Conservation (phyloP, 2,888 invertebrate species). For the Drosophila mimetica region DNA sequence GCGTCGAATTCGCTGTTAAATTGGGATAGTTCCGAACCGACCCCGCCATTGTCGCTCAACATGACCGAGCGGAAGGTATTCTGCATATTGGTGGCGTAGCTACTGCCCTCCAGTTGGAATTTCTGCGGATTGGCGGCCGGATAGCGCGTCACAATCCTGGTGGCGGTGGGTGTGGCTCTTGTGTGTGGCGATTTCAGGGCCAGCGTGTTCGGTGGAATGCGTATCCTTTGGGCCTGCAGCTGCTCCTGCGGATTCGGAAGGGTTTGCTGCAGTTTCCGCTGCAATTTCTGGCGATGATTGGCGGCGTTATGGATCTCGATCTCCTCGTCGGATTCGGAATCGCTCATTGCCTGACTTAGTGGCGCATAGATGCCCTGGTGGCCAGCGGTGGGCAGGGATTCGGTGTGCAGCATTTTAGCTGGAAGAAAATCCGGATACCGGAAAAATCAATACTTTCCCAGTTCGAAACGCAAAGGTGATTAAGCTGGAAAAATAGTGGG, state of each 20-base stretch:
- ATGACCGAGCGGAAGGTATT: conserved; percentile 83
- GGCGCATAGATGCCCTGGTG: conserved; percentile 89
- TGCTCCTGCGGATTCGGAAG: conserved; percentile 61
- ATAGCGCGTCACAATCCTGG: conserved; percentile 49
- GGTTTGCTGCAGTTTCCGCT: conserved; percentile 36
- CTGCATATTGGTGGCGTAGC: conserved; percentile 80
- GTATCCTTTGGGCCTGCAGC: conserved; percentile 66
- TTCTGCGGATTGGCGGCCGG: conserved; percentile 48
- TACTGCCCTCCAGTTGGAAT: conserved; percentile 54
- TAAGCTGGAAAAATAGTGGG: not conserved
- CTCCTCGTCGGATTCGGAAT: conserved; percentile 92
- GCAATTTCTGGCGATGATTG: conserved; percentile 55
- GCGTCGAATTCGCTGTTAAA: conserved; percentile 83
- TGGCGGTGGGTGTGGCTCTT: conserved; percentile 41
- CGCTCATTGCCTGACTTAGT: conserved; percentile 90
- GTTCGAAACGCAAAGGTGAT: not conserved
- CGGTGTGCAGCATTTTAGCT: conserved; percentile 84
- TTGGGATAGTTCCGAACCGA: conserved; percentile 78
- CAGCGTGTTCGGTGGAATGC: conserved; percentile 71
- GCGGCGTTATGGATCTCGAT: conserved; percentile 72
- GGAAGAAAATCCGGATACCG: conserved; percentile 52
- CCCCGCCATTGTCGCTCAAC: conserved; percentile 78
- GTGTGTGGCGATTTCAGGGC: conserved; percentile 64
- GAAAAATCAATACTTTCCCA: conserved; percentile 77
- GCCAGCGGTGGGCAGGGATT: conserved; percentile 73